phyloP scores from a whole-genome alignment of 2,888 invertebrate species.

The Dexiosoma caninum region DNA sequence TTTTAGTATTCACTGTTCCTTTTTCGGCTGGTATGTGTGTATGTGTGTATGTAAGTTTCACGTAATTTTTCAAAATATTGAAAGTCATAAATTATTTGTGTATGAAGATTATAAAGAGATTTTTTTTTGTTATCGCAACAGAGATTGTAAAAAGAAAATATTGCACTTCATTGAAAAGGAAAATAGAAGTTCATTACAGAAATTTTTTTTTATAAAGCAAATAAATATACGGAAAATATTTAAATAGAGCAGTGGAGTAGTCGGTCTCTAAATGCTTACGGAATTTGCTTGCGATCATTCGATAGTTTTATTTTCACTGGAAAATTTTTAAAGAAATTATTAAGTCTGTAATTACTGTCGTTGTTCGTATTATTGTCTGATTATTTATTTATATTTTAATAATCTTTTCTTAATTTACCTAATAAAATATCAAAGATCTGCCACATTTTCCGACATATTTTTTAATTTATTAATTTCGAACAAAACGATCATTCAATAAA shows the following conservation, averaged over 20 bases:
- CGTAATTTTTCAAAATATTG: slow-evolving; percentile 46
- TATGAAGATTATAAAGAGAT: slow-evolving; percentile 53
- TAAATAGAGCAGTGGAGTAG: too few species aligned
- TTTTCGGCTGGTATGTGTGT: not conserved
- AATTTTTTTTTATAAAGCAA: too few species aligned
- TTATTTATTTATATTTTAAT: not conserved
- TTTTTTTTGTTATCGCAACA: slow-evolving; percentile 42
- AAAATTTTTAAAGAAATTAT: too few species aligned
- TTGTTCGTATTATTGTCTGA: not conserved
- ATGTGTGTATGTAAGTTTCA: slow-evolving; percentile 2
- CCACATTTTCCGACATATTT: not conserved
- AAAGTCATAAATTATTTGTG: slow-evolving; percentile 52
- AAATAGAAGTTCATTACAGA: not conserved
- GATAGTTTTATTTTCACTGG: not conserved
- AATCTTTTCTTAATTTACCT: too few species aligned
- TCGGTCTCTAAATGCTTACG: too few species aligned
- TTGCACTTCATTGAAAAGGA: too few species aligned
- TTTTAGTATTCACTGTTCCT: not conserved
- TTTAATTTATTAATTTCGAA: not conserved
- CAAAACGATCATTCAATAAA: not conserved
- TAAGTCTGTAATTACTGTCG: not conserved
- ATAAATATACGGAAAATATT: too few species aligned
- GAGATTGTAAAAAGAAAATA: not conserved
- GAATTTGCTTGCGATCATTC: too few species aligned
- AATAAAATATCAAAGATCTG: not conserved